These are phyloP conservation scores for Nesoenas mayeri DNA, from an alignment of 2,113 vertebrate species.

Conservation along the genomic window DNA sequence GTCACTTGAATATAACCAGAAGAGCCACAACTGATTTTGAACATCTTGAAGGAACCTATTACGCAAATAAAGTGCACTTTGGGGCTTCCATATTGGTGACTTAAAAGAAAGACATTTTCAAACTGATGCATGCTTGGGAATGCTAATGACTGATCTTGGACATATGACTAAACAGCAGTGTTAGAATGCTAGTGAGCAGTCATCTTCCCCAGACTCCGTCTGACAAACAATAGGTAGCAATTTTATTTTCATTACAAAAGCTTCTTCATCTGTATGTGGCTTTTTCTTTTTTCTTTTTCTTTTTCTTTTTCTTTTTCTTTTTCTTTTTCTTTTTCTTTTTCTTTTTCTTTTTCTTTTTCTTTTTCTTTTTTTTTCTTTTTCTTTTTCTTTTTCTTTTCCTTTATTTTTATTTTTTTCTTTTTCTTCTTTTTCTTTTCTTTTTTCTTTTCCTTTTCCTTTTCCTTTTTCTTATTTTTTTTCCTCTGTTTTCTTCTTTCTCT, in stretches of 20 bases:
- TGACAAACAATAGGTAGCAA: not conserved
- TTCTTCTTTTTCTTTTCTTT: too few relatives aligned
- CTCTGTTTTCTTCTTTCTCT: too few relatives aligned
- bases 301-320: accelerated
- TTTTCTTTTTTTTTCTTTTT: too few relatives aligned
- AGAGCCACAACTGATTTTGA: constrained; percentile 21
- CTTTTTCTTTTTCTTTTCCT: accelerated
- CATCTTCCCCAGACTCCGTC: not conserved
- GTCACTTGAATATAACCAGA: constrained; percentile 18
- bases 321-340: not conserved
- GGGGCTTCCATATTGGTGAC: not conserved
- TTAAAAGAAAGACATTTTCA: constrained; percentile 35
- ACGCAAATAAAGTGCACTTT: constrained; percentile 41
- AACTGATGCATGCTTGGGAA: constrained; percentile 45
- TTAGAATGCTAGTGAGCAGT: constrained; percentile 21
- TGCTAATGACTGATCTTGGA: constrained; percentile 40
- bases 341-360: not conserved
- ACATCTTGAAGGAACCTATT: constrained; percentile 36
- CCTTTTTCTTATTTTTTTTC: too few relatives aligned
- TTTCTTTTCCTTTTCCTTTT: not conserved
- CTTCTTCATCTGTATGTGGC: not conserved
- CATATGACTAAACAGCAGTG: not conserved
- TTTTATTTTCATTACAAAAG: not conserved
- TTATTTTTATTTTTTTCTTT: accelerated
- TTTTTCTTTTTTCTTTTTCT: not conserved